Evolutionary conservation across 2,888 invertebrate genomes (phyloP), one percentile per base, ranked within the genome.

Genomic region (Rutpela maculata): DNA sequence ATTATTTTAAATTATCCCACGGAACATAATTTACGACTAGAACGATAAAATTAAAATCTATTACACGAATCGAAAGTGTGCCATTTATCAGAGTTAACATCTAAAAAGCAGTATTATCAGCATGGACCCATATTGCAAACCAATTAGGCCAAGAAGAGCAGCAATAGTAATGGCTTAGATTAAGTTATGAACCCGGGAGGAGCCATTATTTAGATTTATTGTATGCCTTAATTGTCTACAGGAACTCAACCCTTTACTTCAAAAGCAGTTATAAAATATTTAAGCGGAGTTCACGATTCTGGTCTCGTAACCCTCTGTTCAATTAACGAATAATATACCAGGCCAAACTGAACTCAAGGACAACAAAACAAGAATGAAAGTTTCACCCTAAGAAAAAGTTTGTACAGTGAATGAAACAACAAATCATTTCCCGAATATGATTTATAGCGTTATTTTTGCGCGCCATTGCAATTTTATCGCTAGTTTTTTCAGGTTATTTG

Each of bases 121-220:
- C 73, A 19, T 26, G 59, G 63, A 72, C 76, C 80, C 83, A 83
- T 83, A 83, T 83, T 85, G 83, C 83, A 81, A 82, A 84, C 83
- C 81, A 84, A 84, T 84, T 84, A 85, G 85, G 76, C 76, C 72
- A 74, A 79, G 80, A 80, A 80, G 80, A 82, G 81, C 75, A 74
- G 80, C 80, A 81, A 82, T 82, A 82, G 79, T 81, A 85, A 86
- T 83, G 84, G 84, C 82, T 83, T 81, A 84, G 85, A 86, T 86
- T 87, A 85, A 87, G 85, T 87, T 88, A 88, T 87, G 86, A 85
- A 84, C 83, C 85, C 84, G 81, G 84, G 81, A 85, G 84, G 83
- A 80, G 84, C 85, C 84, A 86, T 87, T 87, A 87, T 87, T 87
- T 87, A 86, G 87, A 88, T 88, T 88, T 88, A 88, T 87, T 84